A percentile compares a stretch with the other conserved stretches of the same genome.
Conservation (phyloP, 2,888 invertebrate genomes). For the Pharmacophagus antenor region DNA sequence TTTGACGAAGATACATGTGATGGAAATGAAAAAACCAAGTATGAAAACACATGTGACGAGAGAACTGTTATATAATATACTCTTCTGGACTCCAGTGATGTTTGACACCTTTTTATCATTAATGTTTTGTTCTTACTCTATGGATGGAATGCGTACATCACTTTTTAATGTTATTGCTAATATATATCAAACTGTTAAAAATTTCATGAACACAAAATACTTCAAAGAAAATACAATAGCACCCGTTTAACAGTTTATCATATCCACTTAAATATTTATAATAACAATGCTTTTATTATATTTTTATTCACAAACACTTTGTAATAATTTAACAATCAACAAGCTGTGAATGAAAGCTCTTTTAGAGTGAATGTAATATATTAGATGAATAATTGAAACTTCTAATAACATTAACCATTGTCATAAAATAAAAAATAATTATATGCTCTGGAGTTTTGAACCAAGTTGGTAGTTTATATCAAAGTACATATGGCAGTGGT, state of each 20-base stretch:
- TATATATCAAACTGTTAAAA: slow-evolving; percentile 68
- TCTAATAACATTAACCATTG: too few relatives aligned
- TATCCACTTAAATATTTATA: neutral
- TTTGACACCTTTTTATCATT: slow-evolving; percentile 69
- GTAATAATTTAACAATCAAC: too few relatives aligned
- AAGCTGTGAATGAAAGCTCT: too few relatives aligned
- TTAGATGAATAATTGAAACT: too few relatives aligned
- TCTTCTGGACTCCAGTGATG: slow-evolving; percentile 74
- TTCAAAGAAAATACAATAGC: slow-evolving; percentile 61
- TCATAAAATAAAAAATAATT: too few relatives aligned
- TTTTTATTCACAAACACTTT: too few relatives aligned
- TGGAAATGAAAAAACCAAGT: slow-evolving; percentile 54
- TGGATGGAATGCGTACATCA: slow-evolving; percentile 58
- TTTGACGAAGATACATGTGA: slow-evolving; percentile 64
- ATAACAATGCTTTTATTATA: too few relatives aligned
- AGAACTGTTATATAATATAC: slow-evolving; percentile 65
- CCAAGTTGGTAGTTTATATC: too few relatives aligned
- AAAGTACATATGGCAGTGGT: too few relatives aligned
- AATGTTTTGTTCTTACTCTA: slow-evolving; percentile 62
- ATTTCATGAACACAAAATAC: slow-evolving; percentile 68
- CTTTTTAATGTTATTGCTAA: slow-evolving; percentile 69
- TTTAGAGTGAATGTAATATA: too few relatives aligned
- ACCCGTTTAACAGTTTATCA: slow-evolving; percentile 45
- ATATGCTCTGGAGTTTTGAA: too few relatives aligned
- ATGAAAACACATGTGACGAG: slow-evolving; percentile 60